Base-by-base conservation (phyloP, 2,113 vertebrate genomes). In the Petrocephalus zakoni region DNA sequence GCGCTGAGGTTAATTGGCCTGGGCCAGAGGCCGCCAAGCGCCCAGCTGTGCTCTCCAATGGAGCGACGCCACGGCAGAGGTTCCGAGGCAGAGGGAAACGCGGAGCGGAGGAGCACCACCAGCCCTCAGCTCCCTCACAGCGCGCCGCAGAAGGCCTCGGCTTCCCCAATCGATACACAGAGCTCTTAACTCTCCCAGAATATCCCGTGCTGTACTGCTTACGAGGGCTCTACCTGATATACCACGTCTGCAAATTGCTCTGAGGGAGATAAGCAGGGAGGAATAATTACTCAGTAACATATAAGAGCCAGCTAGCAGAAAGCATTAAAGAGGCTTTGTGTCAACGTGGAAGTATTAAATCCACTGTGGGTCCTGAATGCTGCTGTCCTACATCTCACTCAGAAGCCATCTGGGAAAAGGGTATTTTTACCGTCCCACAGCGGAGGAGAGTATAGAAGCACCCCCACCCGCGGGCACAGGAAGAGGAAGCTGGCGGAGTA, bases 361-460 rank as follows among this genome's bases (percentile, higher is more conserved):
- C 81, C 42, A 84, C 19, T 0, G 22, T 4, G 47, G 75, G 15
- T 42, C 47, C 42, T 25, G 5, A 2, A 51, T 46, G 13, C 47
- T 1, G 37, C 34, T 42, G 61, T 75, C 87, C 87, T 52, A 87
- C 87, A 87, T 87, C 46, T 75, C 42, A 68, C 47, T 68, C 61
- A 51, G 87, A 34, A 15, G n/a, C 37, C 61, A 11, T 49, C 61
- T 17, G 61, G 87, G 61, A 47, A 29, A 34, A 51, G 46, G 56
- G 42, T 87, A 87, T 87, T 87, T 87, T 87, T 87, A 87, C 46
- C 46, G 13, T 47, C 55, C 55, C 21, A 22, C 58, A 87, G 86
- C 5, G 49, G 58, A 58, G 58, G 1, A 47, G 56, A n/a, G 37
- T 64, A 46, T 29, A 19, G 53, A 13, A 15, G 53, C 17, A 9